Percentiles rank a stretch among this genome's conserved stretches.
phyloP scores from a whole-genome alignment of 2,113 vertebrate genomes.

The Alligator mississippiensis region DNA sequence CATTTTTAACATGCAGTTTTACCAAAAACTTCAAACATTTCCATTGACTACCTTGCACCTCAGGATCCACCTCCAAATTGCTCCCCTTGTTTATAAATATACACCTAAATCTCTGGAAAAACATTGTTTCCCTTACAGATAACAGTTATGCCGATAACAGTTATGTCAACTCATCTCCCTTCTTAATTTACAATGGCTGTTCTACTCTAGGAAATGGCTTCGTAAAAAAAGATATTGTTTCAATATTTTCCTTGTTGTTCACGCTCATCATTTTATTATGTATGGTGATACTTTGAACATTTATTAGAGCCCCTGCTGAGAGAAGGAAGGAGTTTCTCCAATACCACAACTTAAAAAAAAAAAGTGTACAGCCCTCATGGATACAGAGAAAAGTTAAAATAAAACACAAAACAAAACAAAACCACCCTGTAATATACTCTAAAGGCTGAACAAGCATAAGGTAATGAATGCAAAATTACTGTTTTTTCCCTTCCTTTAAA shows the following conservation, averaged over 20 bases:
- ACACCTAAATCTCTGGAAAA: background rate
- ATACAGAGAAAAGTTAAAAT: background rate
- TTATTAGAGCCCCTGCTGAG: background rate
- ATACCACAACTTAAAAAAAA: background rate
- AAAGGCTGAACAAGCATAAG: background rate
- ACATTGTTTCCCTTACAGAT: background rate
- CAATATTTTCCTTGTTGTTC: background rate
- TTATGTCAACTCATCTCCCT: background rate
- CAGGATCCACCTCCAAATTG: background rate
- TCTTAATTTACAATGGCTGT: background rate
- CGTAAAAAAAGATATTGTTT: background rate
- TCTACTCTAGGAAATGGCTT: background rate
- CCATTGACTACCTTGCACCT: background rate
- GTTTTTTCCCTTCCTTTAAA: too few relatives aligned
- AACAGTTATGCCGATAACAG: background rate
- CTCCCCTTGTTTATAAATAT: background rate
- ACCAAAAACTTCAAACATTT: background rate
- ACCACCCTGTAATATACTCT: background rate
- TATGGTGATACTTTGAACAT: background rate
- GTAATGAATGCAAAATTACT: background rate
- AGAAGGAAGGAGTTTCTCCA: background rate
- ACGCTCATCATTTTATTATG: background rate
- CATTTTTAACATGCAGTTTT: background rate
- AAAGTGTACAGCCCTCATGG: background rate
- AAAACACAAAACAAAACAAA: background rate